Conservation (phyloP, 2,797 vertebrate species). For the Psittacula echo region DNA sequence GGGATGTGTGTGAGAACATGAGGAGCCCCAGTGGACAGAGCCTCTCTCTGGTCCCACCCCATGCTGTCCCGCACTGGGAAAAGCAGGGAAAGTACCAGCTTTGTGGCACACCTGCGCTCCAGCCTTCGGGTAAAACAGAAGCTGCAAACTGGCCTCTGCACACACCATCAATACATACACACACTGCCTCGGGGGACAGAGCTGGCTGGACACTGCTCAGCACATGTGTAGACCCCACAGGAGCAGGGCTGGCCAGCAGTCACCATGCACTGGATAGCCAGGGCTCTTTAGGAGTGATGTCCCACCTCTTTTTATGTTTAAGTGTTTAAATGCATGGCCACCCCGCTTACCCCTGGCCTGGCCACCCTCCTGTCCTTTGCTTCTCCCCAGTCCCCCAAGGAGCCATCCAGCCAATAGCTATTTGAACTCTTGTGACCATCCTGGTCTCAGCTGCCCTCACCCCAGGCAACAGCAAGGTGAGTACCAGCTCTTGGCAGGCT, state of each 20-base stretch:
- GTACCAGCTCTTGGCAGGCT: background rate
- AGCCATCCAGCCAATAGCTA: background rate
- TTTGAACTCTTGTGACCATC: fast-evolving
- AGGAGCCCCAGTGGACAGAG: background rate
- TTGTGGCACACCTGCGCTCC: background rate
- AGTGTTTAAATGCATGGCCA: fast-evolving
- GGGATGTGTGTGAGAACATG: background rate
- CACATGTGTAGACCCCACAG: background rate
- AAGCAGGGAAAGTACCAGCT: background rate
- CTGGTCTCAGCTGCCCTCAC: background rate
- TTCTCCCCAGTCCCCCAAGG: background rate
- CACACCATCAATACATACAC: fast-evolving
- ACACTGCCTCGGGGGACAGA: fast-evolving
- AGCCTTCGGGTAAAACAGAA: fast-evolving
- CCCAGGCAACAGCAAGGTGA: background rate
- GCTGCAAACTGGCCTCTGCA: fast-evolving
- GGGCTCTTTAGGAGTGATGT: too few species aligned
- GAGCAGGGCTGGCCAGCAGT: background rate
- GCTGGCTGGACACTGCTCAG: fast-evolving
- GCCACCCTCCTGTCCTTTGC: background rate
- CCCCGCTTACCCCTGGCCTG: too few species aligned
- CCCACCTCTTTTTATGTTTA: background rate
- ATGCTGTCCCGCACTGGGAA: too few species aligned
- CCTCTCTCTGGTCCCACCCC: background rate
- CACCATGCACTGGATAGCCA: fast-evolving